Conservation (phyloP, 2,888 invertebrate species). For the Eurytoma adleriae region DNA sequence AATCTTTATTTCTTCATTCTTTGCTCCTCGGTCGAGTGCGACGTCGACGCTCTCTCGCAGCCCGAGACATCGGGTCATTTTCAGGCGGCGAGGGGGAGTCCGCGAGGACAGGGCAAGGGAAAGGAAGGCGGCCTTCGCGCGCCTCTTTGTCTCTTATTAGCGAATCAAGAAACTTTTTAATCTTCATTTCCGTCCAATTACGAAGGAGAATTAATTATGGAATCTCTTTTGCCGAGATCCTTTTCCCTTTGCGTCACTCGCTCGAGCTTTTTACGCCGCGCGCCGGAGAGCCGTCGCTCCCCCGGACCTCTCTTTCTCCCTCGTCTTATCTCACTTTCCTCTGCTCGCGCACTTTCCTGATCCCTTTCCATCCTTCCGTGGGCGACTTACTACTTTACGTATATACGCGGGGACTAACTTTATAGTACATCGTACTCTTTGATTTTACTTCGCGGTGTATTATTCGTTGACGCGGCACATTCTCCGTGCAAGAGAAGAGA, state of each 20-base stretch:
- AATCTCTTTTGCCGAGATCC: conserved; percentile 58
- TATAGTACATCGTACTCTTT: conserved; percentile 27
- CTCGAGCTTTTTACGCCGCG: conserved; percentile 30
- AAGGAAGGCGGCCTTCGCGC: conserved; percentile 13
- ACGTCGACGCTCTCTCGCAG: neutral
- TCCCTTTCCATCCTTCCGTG: conserved; percentile 24
- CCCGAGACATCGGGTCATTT: conserved; percentile 30
- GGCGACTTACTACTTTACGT: conserved; percentile 17
- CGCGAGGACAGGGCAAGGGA: neutral
- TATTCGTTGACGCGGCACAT: conserved; percentile 22
- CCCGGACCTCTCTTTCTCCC: conserved; percentile 9
- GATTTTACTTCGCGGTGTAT: conserved; percentile 38
- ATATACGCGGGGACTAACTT: conserved; percentile 9
- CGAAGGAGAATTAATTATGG: conserved; percentile 70
- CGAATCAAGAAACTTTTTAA: conserved; percentile 69
- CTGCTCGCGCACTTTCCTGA: conserved; percentile 33
- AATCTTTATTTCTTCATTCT: conserved; percentile 53
- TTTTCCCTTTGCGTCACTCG: conserved; percentile 39
- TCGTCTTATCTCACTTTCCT: conserved; percentile 23
- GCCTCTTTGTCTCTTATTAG: conserved; percentile 66
- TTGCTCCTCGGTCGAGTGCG: neutral
- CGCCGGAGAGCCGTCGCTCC: neutral
- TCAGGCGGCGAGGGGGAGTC: neutral
- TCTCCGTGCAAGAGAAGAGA: neutral
- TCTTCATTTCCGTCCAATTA: conserved; percentile 74